phyloP scores from a whole-genome alignment of 2,888 invertebrate genomes.

The Phortica okadai region DNA sequence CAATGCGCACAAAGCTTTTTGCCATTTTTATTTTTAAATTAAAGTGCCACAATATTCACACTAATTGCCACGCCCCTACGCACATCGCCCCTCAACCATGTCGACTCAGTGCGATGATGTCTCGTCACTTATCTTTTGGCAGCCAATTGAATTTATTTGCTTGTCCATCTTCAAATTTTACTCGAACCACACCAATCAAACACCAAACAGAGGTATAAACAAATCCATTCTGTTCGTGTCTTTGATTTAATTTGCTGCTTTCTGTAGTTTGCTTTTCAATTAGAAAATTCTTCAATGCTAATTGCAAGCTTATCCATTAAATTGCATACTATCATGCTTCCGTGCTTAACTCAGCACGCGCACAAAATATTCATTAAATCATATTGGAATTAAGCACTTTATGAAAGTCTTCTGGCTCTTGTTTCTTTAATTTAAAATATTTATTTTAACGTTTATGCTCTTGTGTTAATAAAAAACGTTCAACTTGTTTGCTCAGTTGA shows the following conservation, averaged over 20 bases:
- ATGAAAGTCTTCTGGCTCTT: neutral
- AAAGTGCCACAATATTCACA: neutral
- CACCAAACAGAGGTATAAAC: neutral
- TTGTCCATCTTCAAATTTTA: neutral
- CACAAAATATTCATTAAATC: neutral
- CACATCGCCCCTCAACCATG: too few species aligned
- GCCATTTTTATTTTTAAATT: neutral
- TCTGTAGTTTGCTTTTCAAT: conserved; percentile 63
- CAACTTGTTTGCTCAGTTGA: neutral
- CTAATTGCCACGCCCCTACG: neutral
- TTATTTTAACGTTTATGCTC: neutral
- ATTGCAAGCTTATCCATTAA: conserved; percentile 67
- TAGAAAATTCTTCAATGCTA: conserved; percentile 54
- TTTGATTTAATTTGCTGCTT: conserved; percentile 53
- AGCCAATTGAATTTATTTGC: conserved; percentile 4
- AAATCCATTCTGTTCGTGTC: conserved; percentile 53
- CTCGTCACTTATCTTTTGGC: neutral
- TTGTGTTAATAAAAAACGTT: neutral
- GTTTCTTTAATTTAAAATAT: neutral
- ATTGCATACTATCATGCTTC: conserved; percentile 50
- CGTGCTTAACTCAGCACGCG: conserved; percentile 1
- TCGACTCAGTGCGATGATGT: neutral
- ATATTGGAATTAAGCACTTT: neutral
- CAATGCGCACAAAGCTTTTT: neutral
- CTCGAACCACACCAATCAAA: neutral